Conservation (phyloP, 2,888 invertebrate genomes). For the Sinohyriopsis cumingii region DNA sequence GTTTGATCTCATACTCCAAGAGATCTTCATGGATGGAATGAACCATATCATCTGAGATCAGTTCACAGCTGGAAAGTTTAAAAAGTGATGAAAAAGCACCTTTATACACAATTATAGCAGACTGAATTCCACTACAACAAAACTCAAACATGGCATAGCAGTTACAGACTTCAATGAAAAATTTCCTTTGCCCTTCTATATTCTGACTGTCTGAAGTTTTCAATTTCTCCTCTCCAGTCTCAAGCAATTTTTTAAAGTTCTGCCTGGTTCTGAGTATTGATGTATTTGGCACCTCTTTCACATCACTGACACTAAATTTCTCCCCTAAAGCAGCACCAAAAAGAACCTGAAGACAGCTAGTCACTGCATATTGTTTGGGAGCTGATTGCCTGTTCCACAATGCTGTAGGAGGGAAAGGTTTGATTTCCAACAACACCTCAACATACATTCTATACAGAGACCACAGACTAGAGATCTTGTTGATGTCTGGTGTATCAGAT, state of each 20-base stretch:
- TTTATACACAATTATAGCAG: constrained; percentile 26
- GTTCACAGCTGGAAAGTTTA: not conserved
- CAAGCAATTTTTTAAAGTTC: constrained; percentile 26
- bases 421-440: constrained; percentile 45
- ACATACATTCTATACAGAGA: constrained; percentile 42
- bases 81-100: constrained; percentile 4
- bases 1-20: constrained; percentile 32
- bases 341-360: constrained; percentile 28
- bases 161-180: constrained; percentile 33
- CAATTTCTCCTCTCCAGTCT: constrained; percentile 10
- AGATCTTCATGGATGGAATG: constrained; percentile 23
- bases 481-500: constrained; percentile 9
- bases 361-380: constrained; percentile 14
- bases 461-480: constrained; percentile 28
- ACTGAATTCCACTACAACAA: constrained; percentile 51
- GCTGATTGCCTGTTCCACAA: constrained; percentile 10
- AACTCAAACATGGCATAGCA: constrained; percentile 66
- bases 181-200: not conserved
- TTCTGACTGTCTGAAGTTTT: not conserved
- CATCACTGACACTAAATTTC: constrained; percentile 29
- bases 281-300: constrained; percentile 17
- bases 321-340: constrained; percentile 40
- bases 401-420: constrained; percentile 3
- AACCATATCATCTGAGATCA: constrained; percentile 1
- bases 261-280: constrained; percentile 33